Conservation (phyloP, 2,113 vertebrate genomes). For the Solea solea region DNA sequence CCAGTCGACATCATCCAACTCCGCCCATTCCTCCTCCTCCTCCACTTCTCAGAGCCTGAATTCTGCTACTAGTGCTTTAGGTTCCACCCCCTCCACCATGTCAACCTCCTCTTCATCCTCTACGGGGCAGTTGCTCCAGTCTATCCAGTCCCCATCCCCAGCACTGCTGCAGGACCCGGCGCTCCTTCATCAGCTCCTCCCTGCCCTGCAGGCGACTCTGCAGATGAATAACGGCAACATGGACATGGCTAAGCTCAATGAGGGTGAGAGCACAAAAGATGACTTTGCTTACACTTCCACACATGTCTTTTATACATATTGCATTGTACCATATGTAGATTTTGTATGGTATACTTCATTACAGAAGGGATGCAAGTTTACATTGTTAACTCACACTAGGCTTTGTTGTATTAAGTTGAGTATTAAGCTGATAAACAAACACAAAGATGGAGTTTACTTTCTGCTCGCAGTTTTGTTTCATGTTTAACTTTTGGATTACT, state of each 20-base stretch:
- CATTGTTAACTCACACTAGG: no score
- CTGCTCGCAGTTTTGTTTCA: not conserved
- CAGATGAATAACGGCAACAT: conserved; percentile 97
- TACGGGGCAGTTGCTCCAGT: conserved; percentile 85
- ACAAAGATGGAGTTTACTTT: not conserved
- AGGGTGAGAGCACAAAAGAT: conserved; percentile 83
- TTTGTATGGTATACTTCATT: not conserved
- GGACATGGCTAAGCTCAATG: conserved; percentile 98
- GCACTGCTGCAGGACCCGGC: conserved; percentile 97
- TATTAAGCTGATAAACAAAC: not conserved
- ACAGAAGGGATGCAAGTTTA: no score
- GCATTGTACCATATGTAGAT: not conserved
- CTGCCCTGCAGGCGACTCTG: conserved; percentile 95
- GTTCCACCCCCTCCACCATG: conserved; percentile 60
- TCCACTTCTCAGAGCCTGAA: conserved; percentile 83
- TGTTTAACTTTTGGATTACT: not conserved
- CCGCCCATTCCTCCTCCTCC: conserved; percentile 81
- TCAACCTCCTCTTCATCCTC: conserved; percentile 79
- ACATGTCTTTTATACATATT: no score
- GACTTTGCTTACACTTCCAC: not conserved
- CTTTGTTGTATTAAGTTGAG: no score
- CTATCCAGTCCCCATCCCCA: conserved; percentile 89
- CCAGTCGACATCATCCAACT: conserved; percentile 85
- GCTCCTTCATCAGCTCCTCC: conserved; percentile 95
- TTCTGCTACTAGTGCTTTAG: conserved; percentile 51